These are phyloP conservation scores for Mesodorylaimus sp. DNA, from an alignment of 2,888 invertebrate species.

Conservation along the genomic window DNA sequence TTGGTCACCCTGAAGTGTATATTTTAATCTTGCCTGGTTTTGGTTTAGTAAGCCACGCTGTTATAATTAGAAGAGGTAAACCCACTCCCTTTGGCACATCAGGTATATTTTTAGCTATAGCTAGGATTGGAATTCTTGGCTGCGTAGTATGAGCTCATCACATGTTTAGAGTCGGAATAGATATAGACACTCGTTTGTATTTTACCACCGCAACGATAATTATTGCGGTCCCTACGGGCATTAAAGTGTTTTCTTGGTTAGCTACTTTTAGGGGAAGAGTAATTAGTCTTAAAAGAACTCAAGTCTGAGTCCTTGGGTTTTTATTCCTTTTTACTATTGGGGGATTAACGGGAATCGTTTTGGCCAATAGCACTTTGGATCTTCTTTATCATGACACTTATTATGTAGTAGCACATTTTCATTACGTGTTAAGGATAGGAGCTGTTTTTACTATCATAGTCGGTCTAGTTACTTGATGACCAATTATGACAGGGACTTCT, in stretches of 20 bases:
- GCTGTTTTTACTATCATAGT: constrained; percentile 59
- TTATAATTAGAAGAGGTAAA: constrained; percentile 47
- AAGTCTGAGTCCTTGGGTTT: constrained; percentile 53
- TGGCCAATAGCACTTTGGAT: constrained; percentile 58
- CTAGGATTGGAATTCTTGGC: constrained; percentile 58
- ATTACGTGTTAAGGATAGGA: constrained; percentile 59
- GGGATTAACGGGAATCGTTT: constrained; percentile 40
- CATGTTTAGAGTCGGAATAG: constrained; percentile 65
- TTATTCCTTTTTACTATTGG: constrained; percentile 57
- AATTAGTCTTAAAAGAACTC: constrained; percentile 41
- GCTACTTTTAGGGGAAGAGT: constrained; percentile 48
- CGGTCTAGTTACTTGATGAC: constrained; percentile 52
- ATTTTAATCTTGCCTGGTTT: constrained; percentile 66
- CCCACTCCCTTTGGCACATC: constrained; percentile 22
- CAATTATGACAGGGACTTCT: constrained; percentile 45
- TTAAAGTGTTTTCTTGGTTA: constrained; percentile 63
- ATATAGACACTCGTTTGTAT: constrained; percentile 62
- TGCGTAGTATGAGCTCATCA: constrained; percentile 69
- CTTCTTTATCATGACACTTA: constrained; percentile 60
- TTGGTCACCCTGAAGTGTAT: constrained; percentile 69
- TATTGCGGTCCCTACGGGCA: constrained; percentile 65
- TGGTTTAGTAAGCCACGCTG: constrained; percentile 60
- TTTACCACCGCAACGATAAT: constrained; percentile 66
- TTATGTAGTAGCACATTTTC: constrained; percentile 63
- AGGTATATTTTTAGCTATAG: constrained; percentile 54